Percentiles rank a stretch among this genome's conserved stretches.
Evolutionary conservation across 2,888 invertebrate genomes (phyloP).

Genomic region (Deilephila porcellus): DNA sequence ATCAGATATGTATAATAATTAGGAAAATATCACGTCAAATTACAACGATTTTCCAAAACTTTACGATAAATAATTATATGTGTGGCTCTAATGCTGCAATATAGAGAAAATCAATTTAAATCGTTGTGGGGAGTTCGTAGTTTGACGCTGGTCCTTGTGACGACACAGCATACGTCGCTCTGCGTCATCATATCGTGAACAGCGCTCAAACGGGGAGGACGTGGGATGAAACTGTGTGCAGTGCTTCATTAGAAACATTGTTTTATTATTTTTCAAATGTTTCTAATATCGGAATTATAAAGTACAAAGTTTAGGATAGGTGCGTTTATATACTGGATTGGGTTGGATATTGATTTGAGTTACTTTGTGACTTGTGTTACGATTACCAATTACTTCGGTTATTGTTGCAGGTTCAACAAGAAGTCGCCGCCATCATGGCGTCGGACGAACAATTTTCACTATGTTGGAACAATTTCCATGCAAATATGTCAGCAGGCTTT

Average conservation of each 20-base stretch:
- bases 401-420: slow-evolving; percentile 65
- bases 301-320: slow-evolving; percentile 83
- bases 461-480: slow-evolving; percentile 91
- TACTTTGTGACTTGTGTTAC: not conserved
- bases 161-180: slow-evolving; percentile 69
- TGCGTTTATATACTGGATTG: slow-evolving; percentile 42
- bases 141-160: slow-evolving; percentile 60
- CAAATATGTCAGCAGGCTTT: slow-evolving; percentile 89
- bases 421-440: slow-evolving; percentile 86
- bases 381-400: not conserved
- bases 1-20: not conserved
- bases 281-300: slow-evolving; percentile 78
- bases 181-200: slow-evolving; percentile 80
- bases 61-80: not conserved
- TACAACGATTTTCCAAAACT: too few species aligned
- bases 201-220: slow-evolving; percentile 78
- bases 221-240: slow-evolving; percentile 65
- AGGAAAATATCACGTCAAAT: not conserved
- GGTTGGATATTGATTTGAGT: not conserved
- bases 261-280: slow-evolving; percentile 75
- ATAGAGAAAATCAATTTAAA: slow-evolving; percentile 37
- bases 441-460: slow-evolving; percentile 90
- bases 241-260: slow-evolving; percentile 68
- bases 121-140: slow-evolving; percentile 57
- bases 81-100: not conserved